A percentile compares a stretch with the other conserved stretches of the same genome.
Conservation (phyloP, 2,888 invertebrate species). For the Epinotia demarniana region DNA sequence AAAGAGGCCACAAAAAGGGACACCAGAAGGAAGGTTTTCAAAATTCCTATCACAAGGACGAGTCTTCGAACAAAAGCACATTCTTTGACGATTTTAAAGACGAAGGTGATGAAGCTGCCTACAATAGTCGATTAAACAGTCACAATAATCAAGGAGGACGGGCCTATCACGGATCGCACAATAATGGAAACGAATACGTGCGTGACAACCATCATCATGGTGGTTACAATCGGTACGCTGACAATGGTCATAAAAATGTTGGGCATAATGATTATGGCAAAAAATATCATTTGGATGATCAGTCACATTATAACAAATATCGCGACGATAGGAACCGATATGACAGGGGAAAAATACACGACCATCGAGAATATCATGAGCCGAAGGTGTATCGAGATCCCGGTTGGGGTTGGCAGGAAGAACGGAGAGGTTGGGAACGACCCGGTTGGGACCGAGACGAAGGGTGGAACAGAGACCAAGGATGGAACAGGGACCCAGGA, state of each 20-base stretch:
- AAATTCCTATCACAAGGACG: constrained; percentile 89
- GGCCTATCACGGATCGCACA: constrained; percentile 74
- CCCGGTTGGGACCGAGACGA: constrained; percentile 46
- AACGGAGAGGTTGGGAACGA: constrained; percentile 62
- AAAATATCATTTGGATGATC: constrained; percentile 78
- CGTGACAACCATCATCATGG: constrained; percentile 73
- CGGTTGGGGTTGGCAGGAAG: constrained; percentile 70
- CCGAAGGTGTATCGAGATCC: constrained; percentile 63
- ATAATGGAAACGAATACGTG: constrained; percentile 73
- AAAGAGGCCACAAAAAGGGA: constrained; percentile 86
- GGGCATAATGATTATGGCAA: constrained; percentile 75
- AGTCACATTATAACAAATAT: constrained; percentile 73
- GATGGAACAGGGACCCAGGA: constrained; percentile 52
- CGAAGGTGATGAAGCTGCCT: constrained; percentile 77
- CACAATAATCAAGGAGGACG: constrained; percentile 75
- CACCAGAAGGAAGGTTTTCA: constrained; percentile 88
- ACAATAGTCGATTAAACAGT: constrained; percentile 72
- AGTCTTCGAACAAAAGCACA: constrained; percentile 88
- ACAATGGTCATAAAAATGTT: constrained; percentile 72
- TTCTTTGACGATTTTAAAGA: constrained; percentile 87
- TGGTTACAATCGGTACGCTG: constrained; percentile 72
- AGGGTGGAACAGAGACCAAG: constrained; percentile 48
- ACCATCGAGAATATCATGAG: constrained; percentile 65
- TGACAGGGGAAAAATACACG: constrained; percentile 69
- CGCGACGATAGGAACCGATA: constrained; percentile 71